Percentiles rank a stretch among this genome's conserved stretches.
These are phyloP conservation scores for Papilio aristodemus DNA, from an alignment of 1,140 invertebrate species.

Conservation along the genomic window DNA sequence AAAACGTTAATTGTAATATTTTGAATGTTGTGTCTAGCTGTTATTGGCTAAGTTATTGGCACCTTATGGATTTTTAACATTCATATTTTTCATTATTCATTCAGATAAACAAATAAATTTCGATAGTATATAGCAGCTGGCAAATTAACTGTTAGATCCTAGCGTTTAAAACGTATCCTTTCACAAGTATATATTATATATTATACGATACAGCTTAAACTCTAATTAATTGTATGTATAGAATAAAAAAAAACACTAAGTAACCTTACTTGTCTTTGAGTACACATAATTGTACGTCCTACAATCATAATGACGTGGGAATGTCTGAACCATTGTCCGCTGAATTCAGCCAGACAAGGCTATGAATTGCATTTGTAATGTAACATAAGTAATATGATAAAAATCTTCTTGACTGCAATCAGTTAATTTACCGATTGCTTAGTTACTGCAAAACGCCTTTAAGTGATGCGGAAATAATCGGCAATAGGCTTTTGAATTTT, in stretches of 20 bases:
- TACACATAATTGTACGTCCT: neutral
- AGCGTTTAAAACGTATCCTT: too few species aligned
- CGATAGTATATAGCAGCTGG: too few species aligned
- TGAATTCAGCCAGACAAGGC: conserved; percentile 9
- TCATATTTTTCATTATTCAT: too few species aligned
- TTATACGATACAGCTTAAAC: too few species aligned
- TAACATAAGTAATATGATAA: neutral
- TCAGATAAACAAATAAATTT: too few species aligned
- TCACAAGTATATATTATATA: too few species aligned
- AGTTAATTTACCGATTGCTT: neutral
- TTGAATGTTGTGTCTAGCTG: too few species aligned
- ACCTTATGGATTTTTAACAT: too few species aligned
- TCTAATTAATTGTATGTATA: neutral
- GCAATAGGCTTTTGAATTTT: conserved; percentile 13
- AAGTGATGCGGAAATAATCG: neutral
- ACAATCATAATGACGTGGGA: conserved; percentile 3
- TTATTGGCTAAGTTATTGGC: too few species aligned
- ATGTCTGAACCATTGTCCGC: conserved; percentile 3
- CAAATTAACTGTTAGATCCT: too few species aligned
- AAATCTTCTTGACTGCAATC: too few species aligned
- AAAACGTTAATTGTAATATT: too few species aligned
- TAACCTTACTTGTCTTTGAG: conserved; percentile 3
- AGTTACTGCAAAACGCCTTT: neutral
- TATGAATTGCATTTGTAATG: neutral
- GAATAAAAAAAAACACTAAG: neutral